These are phyloP conservation scores for Spea hammondii DNA, from an alignment of 2,797 vertebrate species.

Conservation along the genomic window DNA sequence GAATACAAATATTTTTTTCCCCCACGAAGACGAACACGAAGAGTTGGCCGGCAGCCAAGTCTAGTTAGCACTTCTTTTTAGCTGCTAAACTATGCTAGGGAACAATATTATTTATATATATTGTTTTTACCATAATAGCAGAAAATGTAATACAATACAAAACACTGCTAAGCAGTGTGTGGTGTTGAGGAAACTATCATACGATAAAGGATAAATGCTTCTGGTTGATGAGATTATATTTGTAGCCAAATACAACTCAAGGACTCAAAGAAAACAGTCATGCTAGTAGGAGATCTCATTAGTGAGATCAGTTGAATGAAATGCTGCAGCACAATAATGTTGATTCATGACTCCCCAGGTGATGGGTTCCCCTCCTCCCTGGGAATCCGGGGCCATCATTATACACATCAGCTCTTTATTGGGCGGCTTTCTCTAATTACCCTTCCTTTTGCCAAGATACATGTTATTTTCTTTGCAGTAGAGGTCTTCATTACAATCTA, in stretches of 20 bases:
- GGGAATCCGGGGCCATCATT: slow-evolving; percentile 23
- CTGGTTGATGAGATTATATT: slow-evolving; percentile 4
- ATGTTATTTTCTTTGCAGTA: slow-evolving; percentile 30
- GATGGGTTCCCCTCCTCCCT: slow-evolving; percentile 16
- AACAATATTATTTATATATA: too few relatives aligned
- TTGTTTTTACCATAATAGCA: too few relatives aligned
- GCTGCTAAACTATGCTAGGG: too few relatives aligned
- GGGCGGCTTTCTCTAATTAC: slow-evolving; percentile 40
- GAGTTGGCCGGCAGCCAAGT: too few relatives aligned
- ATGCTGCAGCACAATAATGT: slow-evolving; percentile 50
- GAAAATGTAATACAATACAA: too few relatives aligned
- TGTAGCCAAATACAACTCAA: slow-evolving; percentile 20
- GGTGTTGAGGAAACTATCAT: too few relatives aligned
- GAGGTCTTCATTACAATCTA: slow-evolving; percentile 37
- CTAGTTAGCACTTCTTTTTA: too few relatives aligned
- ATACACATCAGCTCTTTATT: slow-evolving; percentile 47
- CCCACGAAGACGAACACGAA: too few relatives aligned
- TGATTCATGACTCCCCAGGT: slow-evolving; percentile 42
- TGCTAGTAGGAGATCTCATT: slow-evolving; percentile 44
- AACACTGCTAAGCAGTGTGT: too few relatives aligned
- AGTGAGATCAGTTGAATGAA: slow-evolving; percentile 47
- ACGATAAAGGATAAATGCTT: too few relatives aligned
- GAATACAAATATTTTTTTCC: too few relatives aligned
- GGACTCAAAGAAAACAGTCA: slow-evolving; percentile 23
- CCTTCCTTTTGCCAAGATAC: slow-evolving; percentile 40